Percentiles rank a stretch among this genome's conserved stretches.
phyloP scores from a whole-genome alignment of 1,140 invertebrate species.

The Ostrea edulis region DNA sequence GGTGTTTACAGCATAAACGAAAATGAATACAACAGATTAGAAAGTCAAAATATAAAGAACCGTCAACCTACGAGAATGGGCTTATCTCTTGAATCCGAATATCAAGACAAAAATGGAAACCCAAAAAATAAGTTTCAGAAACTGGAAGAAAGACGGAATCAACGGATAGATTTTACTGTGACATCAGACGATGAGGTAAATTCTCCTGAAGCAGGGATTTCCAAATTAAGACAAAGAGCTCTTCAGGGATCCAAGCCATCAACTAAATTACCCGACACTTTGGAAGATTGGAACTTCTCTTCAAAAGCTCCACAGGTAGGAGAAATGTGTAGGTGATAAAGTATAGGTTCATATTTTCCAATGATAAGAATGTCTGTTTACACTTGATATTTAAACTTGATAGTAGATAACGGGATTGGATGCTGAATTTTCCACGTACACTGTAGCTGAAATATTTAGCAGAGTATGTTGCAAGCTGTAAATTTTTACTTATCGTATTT shows the following conservation, averaged over 20 bases:
- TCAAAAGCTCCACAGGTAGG: slow-evolving; percentile 26
- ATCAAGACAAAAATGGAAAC: slow-evolving; percentile 51
- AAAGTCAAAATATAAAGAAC: slow-evolving; percentile 42
- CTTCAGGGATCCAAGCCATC: slow-evolving; percentile 64
- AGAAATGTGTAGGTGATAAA: slow-evolving; percentile 31
- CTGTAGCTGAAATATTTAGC: neutral
- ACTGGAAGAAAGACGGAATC: slow-evolving; percentile 73
- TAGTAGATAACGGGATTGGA: neutral
- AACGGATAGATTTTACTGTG: slow-evolving; percentile 70
- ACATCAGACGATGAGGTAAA: slow-evolving; percentile 74
- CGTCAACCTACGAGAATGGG: slow-evolving; percentile 18
- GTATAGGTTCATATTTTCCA: slow-evolving; percentile 27
- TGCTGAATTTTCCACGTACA: slow-evolving; percentile 32
- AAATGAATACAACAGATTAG: slow-evolving; percentile 48
- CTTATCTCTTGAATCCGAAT: slow-evolving; percentile 44
- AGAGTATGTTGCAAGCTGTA: neutral
- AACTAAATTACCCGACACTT: slow-evolving; percentile 49
- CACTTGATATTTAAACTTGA: slow-evolving; percentile 16
- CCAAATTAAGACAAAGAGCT: slow-evolving; percentile 70
- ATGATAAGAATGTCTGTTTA: slow-evolving; percentile 25
- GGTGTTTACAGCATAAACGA: slow-evolving; percentile 28
- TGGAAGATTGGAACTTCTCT: slow-evolving; percentile 44
- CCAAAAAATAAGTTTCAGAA: slow-evolving; percentile 71
- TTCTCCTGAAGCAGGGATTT: slow-evolving; percentile 71
- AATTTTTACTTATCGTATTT: slow-evolving; percentile 30